Evolutionary conservation across 2,888 invertebrate species (phyloP), one percentile per base, ranked within the genome.

Genomic region (Ligdia adustata): DNA sequence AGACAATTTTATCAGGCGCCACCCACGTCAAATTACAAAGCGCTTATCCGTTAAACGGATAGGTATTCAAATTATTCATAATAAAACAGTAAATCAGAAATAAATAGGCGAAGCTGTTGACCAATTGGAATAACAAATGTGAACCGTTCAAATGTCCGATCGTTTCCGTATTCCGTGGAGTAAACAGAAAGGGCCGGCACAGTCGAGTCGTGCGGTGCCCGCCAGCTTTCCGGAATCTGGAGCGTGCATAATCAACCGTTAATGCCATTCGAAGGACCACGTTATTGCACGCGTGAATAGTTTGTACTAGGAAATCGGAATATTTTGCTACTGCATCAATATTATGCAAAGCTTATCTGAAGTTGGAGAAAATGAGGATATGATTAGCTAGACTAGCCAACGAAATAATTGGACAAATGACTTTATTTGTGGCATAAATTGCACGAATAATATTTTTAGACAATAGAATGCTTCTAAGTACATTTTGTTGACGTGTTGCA

Each of bases 211-310:
- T 79, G 81, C 75, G 63, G 59, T 63, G 70, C 57, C 73, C 73
- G 75, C 75, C 79, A 71, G 70, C 70, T 82, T 86, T 84, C 82
- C 83, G 83, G 82, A 79, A 86, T 84, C 81, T 85, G 78, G 87
- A 86, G 84, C 89, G 83, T 76, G 81, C 81, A 88, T 86, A 87
- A 87, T 86, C 79, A 79, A 79, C 84, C 82, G 82, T 86, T 87
- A 84, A 90, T 86, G 48, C 29, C 13, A 39, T 34, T 38, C 48
- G 27, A 43, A 43, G 48, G 42, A 49, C 42, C 32, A 42, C 15
- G 26, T 27, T n/a, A 26, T n/a, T n/a, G n/a, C n/a, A n/a, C n/a
- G n/a, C n/a, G n/a, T n/a, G n/a, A n/a, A n/a, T n/a, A n/a, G n/a
- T n/a, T n/a, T n/a, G n/a, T n/a, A n/a, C n/a, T n/a, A n/a, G n/a